Conservation (phyloP, 2,888 invertebrate species). For the Chrysolina oricalcia region DNA sequence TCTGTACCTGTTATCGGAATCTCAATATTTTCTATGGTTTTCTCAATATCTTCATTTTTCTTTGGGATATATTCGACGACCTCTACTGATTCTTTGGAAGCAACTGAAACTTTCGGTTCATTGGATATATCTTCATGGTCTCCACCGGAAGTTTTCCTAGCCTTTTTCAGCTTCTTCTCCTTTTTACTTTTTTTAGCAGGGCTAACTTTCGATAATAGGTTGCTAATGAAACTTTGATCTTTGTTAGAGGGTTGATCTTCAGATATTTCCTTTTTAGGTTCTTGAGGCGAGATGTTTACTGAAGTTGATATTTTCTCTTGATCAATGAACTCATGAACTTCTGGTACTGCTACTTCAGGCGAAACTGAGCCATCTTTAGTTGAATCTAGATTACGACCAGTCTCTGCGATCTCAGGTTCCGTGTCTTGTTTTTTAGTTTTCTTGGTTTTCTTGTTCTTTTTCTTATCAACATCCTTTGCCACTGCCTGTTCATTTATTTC, state of each 20-base stretch:
- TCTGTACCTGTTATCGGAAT: background rate
- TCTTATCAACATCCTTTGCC: background rate
- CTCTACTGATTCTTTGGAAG: background rate
- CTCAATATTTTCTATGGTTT: background rate
- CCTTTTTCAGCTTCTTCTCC: slow-evolving; percentile 36
- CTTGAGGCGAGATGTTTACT: slow-evolving; percentile 7
- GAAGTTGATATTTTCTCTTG: slow-evolving; percentile 14
- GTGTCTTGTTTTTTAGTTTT: background rate
- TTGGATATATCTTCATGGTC: slow-evolving; percentile 6
- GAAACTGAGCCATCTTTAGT: background rate
- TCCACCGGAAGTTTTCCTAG: slow-evolving; percentile 5
- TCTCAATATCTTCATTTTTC: background rate
- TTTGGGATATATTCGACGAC: too few species aligned
- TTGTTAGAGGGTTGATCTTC: slow-evolving; percentile 30
- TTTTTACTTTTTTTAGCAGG: slow-evolving; percentile 47
- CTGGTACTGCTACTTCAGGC: background rate
- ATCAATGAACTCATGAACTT: slow-evolving; percentile 5
- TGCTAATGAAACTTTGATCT: slow-evolving; percentile 47
- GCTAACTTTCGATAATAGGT: slow-evolving; percentile 52
- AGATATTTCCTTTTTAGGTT: slow-evolving; percentile 31
- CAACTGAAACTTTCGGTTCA: background rate
- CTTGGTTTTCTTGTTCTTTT: slow-evolving; percentile 6
- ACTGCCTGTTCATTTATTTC: background rate
- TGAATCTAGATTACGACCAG: background rate
- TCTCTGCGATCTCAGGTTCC: background rate